A percentile compares a stretch with the other conserved stretches of the same genome.
These are phyloP conservation scores for Chaetodon trifascialis DNA, from an alignment of 2,113 vertebrate genomes.

Conservation along the genomic window DNA sequence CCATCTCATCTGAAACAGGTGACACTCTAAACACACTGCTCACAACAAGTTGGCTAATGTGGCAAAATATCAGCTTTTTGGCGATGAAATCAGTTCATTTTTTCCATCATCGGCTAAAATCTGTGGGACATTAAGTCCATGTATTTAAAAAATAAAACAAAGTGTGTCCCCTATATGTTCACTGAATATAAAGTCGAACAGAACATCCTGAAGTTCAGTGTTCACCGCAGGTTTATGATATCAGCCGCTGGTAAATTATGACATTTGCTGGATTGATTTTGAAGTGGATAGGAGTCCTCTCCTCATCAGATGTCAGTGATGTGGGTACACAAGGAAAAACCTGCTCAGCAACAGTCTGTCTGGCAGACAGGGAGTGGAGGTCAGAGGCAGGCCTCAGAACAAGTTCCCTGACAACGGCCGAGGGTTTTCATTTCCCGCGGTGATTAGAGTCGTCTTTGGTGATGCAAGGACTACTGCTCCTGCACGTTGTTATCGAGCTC, in stretches of 20 bases:
- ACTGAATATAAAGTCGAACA: slow-evolving; percentile 36
- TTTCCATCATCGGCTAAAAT: not conserved
- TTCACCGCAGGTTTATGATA: slow-evolving; percentile 24
- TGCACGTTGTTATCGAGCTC: slow-evolving; percentile 75
- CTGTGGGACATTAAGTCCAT: not conserved
- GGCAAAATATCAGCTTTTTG: not conserved
- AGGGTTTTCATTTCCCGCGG: slow-evolving; percentile 85
- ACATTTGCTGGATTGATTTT: slow-evolving; percentile 33
- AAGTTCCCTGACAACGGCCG: slow-evolving; percentile 29
- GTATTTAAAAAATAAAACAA: slow-evolving; percentile 22
- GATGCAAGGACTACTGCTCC: slow-evolving; percentile 85
- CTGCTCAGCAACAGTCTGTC: slow-evolving; percentile 34
- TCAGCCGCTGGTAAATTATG: slow-evolving; percentile 41
- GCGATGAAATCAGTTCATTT: not conserved
- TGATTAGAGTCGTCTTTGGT: slow-evolving; percentile 90
- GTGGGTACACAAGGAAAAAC: not conserved
- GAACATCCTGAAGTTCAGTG: slow-evolving; percentile 27
- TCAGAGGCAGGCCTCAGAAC: slow-evolving; percentile 18
- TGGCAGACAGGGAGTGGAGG: slow-evolving; percentile 20
- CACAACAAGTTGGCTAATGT: slow-evolving; percentile 9
- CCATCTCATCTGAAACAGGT: slow-evolving; percentile 26
- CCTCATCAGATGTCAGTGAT: slow-evolving; percentile 36
- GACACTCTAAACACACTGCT: slow-evolving; percentile 1
- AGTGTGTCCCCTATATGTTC: slow-evolving; percentile 10
- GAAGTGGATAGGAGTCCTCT: not conserved